phyloP scores from a whole-genome alignment of 2,113 vertebrate species.

The Callospermophilus lateralis region DNA sequence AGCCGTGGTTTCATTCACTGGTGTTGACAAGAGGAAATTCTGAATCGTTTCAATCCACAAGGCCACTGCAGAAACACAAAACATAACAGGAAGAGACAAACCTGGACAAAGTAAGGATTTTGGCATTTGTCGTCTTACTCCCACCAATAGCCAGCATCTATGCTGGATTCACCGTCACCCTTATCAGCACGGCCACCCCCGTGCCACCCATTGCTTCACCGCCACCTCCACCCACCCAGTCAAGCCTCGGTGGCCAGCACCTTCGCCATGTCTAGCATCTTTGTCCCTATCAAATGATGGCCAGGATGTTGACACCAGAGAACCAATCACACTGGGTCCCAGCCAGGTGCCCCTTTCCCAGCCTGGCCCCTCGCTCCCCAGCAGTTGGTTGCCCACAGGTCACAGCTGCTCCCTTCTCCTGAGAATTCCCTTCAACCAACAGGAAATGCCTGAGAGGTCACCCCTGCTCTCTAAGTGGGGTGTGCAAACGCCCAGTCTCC shows the following conservation, averaged over 20 bases:
- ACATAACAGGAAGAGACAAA: background rate
- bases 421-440: background rate
- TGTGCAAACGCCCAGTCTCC: fast-evolving
- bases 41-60: background rate
- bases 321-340: background rate
- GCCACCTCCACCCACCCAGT: fast-evolving
- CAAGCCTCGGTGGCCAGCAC: background rate
- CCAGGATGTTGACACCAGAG: background rate
- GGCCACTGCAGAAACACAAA: constrained; percentile 27
- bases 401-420: background rate
- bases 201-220: no score
- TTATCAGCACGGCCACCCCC: background rate
- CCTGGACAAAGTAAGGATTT: constrained; percentile 4
- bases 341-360: background rate
- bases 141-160: background rate
- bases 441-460: background rate
- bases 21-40: constrained; percentile 50
- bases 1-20: background rate
- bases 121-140: background rate
- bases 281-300: background rate
- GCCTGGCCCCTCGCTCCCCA: background rate
- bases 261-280: background rate
- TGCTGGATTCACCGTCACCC: background rate
- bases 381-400: background rate
- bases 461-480: no score